Base-by-base conservation (phyloP, 2,888 invertebrate genomes). In the Onthophagus sagittarius region DNA sequence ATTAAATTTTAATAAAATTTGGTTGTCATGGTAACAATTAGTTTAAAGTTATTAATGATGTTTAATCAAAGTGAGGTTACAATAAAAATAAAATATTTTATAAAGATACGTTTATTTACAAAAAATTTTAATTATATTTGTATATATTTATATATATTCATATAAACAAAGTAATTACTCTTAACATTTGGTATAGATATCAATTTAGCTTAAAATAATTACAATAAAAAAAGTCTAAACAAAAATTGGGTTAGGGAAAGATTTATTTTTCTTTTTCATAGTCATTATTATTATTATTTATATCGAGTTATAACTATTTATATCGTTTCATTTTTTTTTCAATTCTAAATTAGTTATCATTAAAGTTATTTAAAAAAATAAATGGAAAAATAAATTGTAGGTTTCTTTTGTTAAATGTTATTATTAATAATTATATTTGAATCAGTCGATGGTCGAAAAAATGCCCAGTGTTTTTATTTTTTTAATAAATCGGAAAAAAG, bases 181-280 rank as follows among this genome's bases (percentile, higher is more conserved):
- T 75, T 75, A 75, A 75, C 75, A 75, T 75, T 75, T 75, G 75
- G 75, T 75, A 75, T 75, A 75, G 75, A 75, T 75, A 73, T 75
- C 73, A 75, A 75, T 73, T 75, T 75, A 75, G 67, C 32, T 67
- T 67, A 67, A 67, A 67, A 67, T 53, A 53, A 53, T 53, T 53
- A 53, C 39, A 53, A 53, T 53, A 53, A 23, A 23, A 23, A 23
- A 23, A 53, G 39, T 53, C 39, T 53, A 53, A 53, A 23, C 23
- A 23, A 53, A 53, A 53, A 53, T 53, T 11, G 39, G 39, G 23
- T 23, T 23, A 1, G 39, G 39, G 39, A 53, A 53, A 9, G 11
- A 4, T 53, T 53, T 53, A 9, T 53, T 53, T 53, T 9, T n/a
- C n/a, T n/a, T 53, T 53, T 53, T 9, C 7, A 9, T 7, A 11